A percentile compares a stretch with the other conserved stretches of the same genome.
These are phyloP conservation scores for Theodoxus fluviatilis DNA, from an alignment of 2,888 invertebrate genomes.

Conservation along the genomic window DNA sequence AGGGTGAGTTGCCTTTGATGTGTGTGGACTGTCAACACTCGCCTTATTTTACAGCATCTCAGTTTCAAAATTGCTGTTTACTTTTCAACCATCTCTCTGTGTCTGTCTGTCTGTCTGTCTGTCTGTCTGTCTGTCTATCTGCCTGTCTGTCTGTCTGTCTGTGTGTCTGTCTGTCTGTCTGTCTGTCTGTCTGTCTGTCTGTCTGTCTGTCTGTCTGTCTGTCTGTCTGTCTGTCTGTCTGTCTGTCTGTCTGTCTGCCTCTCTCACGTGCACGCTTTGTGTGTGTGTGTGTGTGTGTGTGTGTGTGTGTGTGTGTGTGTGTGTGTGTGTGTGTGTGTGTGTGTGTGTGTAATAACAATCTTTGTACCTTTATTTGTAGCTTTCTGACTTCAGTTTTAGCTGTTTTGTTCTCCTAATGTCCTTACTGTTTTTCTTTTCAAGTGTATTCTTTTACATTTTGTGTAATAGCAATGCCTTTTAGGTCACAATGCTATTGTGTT, in stretches of 20 bases:
- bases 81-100: too few species aligned
- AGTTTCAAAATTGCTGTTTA: too few species aligned
- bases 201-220: too few species aligned
- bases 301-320: not conserved
- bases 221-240: too few species aligned
- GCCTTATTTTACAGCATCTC: not conserved
- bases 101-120: not conserved
- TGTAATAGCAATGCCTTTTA: too few species aligned
- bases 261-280: not conserved
- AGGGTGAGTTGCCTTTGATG: conserved; percentile 43
- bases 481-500: too few species aligned
- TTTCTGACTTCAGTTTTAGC: too few species aligned
- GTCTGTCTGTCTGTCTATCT: not conserved
- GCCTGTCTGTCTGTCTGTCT: conserved; percentile 2
- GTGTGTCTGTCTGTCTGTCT: not conserved
- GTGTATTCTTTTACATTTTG: too few species aligned
- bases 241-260: conserved; percentile 1
- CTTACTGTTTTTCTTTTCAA: too few species aligned
- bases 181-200: not conserved
- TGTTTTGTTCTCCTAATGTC: too few species aligned
- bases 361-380: too few species aligned
- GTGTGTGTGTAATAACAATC: too few species aligned
- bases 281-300: not conserved
- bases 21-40: not conserved
- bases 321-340: not conserved